Evolutionary conservation across 2,888 invertebrate species (phyloP), one percentile per base, ranked within the genome.

Genomic region (Empis livida): DNA sequence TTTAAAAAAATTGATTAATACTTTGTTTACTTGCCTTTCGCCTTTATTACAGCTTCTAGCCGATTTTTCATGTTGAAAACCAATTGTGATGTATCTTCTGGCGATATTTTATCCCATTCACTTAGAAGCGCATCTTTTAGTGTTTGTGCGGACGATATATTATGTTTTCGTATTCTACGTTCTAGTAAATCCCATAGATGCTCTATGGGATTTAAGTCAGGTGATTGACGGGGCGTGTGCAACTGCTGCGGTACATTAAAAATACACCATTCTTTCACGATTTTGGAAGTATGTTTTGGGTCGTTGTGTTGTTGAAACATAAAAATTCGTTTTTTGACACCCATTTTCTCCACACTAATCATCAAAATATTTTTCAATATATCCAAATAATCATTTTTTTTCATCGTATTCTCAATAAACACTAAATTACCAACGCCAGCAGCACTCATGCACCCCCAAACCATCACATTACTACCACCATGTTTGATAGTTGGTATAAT

Each of bases 201-300:
- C 39, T 54, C 53, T 14, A 53, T 53, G 14, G 49, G 53, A 31
- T 53, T 52, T 10, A 50, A 42, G 35, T 54, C 51, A 13, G 49
- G 51, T 10, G 48, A 50, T 43, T 52, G 49, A 11, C 50, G 39
- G 23, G 51, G 50, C 35, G 46, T 45, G 27, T 48, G 31, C 14
- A 50, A 23, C 41, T 49, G 35, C 16, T 43, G 27, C 15, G 41
- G 40, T n/a, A 23, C 31, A 16, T 45, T 48, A 17, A 15, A 44
- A 15, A 43, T 37, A 16, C 42, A 43, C 23, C 44, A 48, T 11
- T 32, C 13, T 41, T 48, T 48, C n/a, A 46, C 48, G 14, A 38
- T 37, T 10, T 27, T 27, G 13, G 44, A 27, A 2, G 42, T 47
- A 42, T 52, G 50, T 37, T 52, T 48, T 14, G 46, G 48, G 27